Evolutionary conservation across 2,797 vertebrate species (phyloP).

Genomic region (Pantherophis alleghaniensis): DNA sequence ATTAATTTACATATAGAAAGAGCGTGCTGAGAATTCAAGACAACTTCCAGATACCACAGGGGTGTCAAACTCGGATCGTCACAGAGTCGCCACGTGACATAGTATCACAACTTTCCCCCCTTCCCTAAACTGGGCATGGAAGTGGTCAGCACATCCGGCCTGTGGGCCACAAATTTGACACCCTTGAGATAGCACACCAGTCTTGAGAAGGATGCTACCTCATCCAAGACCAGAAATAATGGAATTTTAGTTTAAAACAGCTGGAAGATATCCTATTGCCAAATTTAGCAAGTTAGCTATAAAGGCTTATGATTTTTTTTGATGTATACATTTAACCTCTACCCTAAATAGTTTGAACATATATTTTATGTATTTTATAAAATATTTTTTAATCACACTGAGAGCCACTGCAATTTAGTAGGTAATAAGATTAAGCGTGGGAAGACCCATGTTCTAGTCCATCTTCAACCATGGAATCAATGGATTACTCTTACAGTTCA

Average conservation of each 20-base stretch:
- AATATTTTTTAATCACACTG: neutral
- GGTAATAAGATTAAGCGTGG: neutral
- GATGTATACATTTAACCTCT: neutral
- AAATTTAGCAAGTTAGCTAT: neutral
- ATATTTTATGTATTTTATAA: neutral
- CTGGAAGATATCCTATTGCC: neutral
- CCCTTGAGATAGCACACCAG: neutral
- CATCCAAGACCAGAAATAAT: neutral
- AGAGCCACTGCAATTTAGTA: neutral
- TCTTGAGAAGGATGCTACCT: neutral
- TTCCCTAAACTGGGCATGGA: too few species aligned
- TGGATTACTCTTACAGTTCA: neutral
- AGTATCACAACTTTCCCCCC: too few species aligned
- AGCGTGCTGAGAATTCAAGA: neutral
- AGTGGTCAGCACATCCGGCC: too few species aligned
- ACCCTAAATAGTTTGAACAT: neutral
- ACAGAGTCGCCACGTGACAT: too few species aligned
- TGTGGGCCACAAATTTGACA: too few species aligned
- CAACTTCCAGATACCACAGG: neutral
- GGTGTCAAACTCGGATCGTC: too few species aligned
- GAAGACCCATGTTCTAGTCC: neutral
- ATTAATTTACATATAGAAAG: neutral
- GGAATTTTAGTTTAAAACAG: neutral
- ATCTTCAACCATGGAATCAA: neutral
- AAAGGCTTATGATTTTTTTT: neutral